These are phyloP conservation scores for Theodoxus fluviatilis DNA, from an alignment of 2,888 invertebrate species.

Conservation along the genomic window DNA sequence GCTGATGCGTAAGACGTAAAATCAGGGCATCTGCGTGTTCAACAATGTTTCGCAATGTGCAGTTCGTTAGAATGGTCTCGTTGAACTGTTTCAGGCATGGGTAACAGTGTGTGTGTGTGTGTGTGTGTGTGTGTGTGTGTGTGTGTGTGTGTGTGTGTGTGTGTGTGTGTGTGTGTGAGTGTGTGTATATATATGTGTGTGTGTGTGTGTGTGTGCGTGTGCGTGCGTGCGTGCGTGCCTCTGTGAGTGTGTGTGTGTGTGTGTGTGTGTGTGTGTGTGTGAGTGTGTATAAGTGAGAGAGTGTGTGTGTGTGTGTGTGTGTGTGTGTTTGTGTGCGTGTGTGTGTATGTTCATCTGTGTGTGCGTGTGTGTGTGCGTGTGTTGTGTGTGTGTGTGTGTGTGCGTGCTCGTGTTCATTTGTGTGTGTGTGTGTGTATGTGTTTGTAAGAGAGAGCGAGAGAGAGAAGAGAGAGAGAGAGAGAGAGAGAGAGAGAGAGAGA, in stretches of 20 bases:
- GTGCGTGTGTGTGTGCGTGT: slow-evolving; percentile 7
- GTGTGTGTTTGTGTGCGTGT: slow-evolving; percentile 3
- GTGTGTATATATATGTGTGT: slow-evolving; percentile 1
- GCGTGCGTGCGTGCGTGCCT: not conserved
- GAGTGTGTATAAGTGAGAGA: not conserved
- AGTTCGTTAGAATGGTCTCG: too few relatives aligned
- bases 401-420: not conserved
- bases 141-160: slow-evolving; percentile 6
- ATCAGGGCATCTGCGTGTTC: too few relatives aligned
- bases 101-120: slow-evolving; percentile 6
- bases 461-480: not conserved
- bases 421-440: slow-evolving; percentile 6
- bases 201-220: slow-evolving; percentile 10
- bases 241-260: slow-evolving; percentile 5
- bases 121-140: slow-evolving; percentile 12
- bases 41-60: too few relatives aligned
- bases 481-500: not conserved
- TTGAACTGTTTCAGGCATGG: too few relatives aligned
- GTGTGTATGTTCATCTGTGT: not conserved
- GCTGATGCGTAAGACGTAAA: too few relatives aligned
- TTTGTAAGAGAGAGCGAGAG: too few relatives aligned
- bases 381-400: slow-evolving; percentile 11
- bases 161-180: not conserved
- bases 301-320: not conserved
- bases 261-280: not conserved